Percentiles rank a stretch among this genome's conserved stretches.
These are phyloP conservation scores for Malacoctenus gilli DNA, from an alignment of 2,797 vertebrate genomes.

Conservation along the genomic window DNA sequence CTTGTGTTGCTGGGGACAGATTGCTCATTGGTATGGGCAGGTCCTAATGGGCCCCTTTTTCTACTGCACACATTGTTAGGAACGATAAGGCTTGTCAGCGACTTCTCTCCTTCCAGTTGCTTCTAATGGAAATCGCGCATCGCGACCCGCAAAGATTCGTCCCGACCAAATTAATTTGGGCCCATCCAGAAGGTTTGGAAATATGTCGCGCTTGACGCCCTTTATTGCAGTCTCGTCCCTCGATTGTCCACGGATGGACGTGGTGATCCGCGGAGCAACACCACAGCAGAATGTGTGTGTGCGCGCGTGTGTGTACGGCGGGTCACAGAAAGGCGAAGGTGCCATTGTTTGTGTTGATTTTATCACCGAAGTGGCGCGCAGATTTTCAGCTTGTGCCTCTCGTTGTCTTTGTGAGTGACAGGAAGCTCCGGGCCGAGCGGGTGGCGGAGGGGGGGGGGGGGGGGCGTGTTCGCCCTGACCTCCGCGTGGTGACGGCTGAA, in stretches of 20 bases:
- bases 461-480: conserved; percentile 41
- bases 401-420: conserved; percentile 11
- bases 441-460: too few relatives aligned
- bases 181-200: neutral
- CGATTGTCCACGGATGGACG: neutral
- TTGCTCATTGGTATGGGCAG: conserved; percentile 48
- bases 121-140: conserved; percentile 22
- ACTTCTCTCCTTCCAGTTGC: conserved; percentile 23
- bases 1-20: conserved; percentile 46
- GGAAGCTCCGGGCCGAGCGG: conserved; percentile 12
- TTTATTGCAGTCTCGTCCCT: neutral
- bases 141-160: conserved; percentile 8
- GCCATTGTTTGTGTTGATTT: conserved; percentile 44
- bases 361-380: conserved; percentile 1
- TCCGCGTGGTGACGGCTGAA: conserved; percentile 31
- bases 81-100: conserved; percentile 36
- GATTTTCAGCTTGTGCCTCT: conserved; percentile 33
- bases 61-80: conserved; percentile 30
- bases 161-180: conserved; percentile 1
- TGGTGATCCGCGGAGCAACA: neutral
- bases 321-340: conserved; percentile 49
- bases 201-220: neutral
- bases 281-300: neutral
- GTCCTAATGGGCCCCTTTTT: conserved; percentile 49
- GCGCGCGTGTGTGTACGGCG: too few relatives aligned